These are phyloP conservation scores for Orchesella cincta DNA, from an alignment of 1,140 invertebrate genomes.

Conservation along the genomic window DNA sequence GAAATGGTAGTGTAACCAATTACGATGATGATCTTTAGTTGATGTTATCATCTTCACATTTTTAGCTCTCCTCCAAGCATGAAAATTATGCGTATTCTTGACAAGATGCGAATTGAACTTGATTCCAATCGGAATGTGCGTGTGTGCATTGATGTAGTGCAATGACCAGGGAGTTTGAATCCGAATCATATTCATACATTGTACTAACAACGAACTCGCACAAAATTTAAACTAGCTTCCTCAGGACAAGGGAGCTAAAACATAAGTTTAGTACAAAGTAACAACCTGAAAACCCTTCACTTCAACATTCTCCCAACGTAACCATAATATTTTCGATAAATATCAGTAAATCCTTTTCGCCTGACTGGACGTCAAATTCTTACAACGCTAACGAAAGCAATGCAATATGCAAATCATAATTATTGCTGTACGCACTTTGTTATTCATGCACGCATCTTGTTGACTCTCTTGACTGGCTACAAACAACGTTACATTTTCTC, in stretches of 20 bases:
- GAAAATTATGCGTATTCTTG: too few relatives aligned
- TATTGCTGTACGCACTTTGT: neutral
- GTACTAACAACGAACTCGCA: neutral
- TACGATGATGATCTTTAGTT: too few relatives aligned
- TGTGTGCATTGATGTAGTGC: neutral
- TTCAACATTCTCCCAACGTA: neutral
- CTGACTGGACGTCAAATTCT: neutral
- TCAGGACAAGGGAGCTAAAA: neutral
- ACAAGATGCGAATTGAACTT: conserved; percentile 13
- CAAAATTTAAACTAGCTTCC: neutral
- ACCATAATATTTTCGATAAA: conserved; percentile 13
- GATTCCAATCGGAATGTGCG: neutral
- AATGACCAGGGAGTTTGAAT: neutral
- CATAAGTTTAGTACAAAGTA: neutral
- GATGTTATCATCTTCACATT: too few relatives aligned
- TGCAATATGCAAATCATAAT: conserved; percentile 2
- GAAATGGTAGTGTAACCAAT: too few relatives aligned
- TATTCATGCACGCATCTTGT: neutral
- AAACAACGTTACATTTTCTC: too few relatives aligned
- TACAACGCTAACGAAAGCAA: neutral
- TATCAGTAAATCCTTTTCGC: neutral
- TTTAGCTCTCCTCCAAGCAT: too few relatives aligned
- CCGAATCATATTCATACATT: neutral
- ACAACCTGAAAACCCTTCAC: neutral
- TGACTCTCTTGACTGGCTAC: too few relatives aligned